Percentiles rank a stretch among this genome's conserved stretches.
Evolutionary conservation across 2,113 vertebrate genomes (phyloP).

Genomic region (Phylloscopus trochilus): DNA sequence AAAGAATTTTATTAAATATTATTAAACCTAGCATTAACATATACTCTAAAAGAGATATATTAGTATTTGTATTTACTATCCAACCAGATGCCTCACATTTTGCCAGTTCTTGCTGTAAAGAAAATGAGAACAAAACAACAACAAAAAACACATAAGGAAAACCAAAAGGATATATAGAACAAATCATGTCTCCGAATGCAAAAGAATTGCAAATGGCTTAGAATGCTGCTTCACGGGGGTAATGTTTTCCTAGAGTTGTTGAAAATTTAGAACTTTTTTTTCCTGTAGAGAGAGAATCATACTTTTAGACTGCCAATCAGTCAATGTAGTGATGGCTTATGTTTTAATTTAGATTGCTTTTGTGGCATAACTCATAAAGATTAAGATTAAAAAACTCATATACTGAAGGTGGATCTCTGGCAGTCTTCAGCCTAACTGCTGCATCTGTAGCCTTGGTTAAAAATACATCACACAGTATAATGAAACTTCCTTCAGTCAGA

Average conservation of each 20-base stretch:
- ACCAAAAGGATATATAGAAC: neutral
- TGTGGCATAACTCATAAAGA: neutral
- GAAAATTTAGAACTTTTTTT: neutral
- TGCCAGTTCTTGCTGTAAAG: neutral
- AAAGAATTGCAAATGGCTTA: neutral
- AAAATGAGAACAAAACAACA: neutral
- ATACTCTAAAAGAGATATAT: neutral
- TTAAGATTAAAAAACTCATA: neutral
- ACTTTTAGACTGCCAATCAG: neutral
- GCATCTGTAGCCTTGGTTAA: neutral
- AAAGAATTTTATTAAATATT: constrained; percentile 9
- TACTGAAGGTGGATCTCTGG: neutral
- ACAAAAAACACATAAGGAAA: neutral
- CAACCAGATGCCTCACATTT: neutral
- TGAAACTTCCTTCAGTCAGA: neutral
- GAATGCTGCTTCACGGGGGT: neutral
- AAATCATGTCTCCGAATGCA: neutral
- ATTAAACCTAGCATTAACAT: neutral
- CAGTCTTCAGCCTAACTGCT: neutral
- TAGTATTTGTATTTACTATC: constrained; percentile 3
- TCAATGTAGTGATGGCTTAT: neutral
- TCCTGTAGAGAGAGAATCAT: neutral
- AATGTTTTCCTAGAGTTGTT: neutral
- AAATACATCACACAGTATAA: neutral
- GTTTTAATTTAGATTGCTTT: constrained; percentile 27